Conservation (phyloP, 2,113 vertebrate genomes). For the Cavia aperea region DNA sequence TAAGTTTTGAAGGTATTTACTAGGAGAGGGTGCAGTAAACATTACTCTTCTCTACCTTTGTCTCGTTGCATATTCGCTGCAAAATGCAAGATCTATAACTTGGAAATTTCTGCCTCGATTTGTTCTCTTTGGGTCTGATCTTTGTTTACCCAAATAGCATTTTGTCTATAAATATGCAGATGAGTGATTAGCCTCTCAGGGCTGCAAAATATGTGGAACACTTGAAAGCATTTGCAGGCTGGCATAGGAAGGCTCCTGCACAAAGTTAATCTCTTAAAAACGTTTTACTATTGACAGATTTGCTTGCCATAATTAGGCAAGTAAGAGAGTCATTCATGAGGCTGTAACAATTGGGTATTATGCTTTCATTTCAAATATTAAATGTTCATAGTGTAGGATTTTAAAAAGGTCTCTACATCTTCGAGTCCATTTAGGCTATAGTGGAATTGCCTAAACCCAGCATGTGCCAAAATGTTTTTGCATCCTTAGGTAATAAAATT, state of each 20-base stretch:
- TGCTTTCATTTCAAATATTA: conserved; percentile 75
- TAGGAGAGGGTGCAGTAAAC: background rate
- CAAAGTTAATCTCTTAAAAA: conserved; percentile 75
- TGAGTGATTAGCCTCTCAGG: conserved; percentile 61
- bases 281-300: conserved; percentile 70
- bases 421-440: conserved; percentile 68
- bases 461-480: conserved; percentile 60
- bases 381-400: conserved; percentile 64
- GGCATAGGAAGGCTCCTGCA: conserved; percentile 65
- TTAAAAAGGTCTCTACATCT: conserved; percentile 66
- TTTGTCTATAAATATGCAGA: conserved; percentile 67
- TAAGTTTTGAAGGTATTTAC: background rate
- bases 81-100: conserved; percentile 27
- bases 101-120: conserved; percentile 43
- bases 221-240: conserved; percentile 65
- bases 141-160: conserved; percentile 69
- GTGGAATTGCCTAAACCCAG: conserved; percentile 67
- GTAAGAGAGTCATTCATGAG: conserved; percentile 68
- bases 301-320: conserved; percentile 73
- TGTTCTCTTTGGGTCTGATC: conserved; percentile 47
- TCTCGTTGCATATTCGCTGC: background rate
- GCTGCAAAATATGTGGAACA: conserved; percentile 66
- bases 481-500: conserved; percentile 63
- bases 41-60: conserved; percentile 28
- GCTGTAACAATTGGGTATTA: conserved; percentile 71